These are phyloP conservation scores for Lepas anatifera DNA, from an alignment of 2,888 invertebrate species.

Conservation along the genomic window DNA sequence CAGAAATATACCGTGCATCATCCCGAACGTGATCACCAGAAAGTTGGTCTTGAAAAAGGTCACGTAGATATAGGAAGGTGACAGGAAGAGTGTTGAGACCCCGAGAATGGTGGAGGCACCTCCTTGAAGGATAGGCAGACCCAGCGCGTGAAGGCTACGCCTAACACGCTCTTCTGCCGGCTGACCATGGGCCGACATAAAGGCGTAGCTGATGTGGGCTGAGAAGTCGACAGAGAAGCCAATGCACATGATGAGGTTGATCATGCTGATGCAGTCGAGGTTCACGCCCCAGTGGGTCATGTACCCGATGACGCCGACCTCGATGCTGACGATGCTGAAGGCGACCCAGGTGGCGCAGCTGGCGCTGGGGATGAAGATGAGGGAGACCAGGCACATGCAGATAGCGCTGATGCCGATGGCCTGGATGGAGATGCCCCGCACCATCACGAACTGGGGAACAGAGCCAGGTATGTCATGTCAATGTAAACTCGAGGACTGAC, in stretches of 20 bases:
- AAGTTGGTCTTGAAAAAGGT: slow-evolving; percentile 97
- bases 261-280: slow-evolving; percentile 90
- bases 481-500: too few species aligned
- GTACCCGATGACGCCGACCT: slow-evolving; percentile 85
- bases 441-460: slow-evolving; percentile 59
- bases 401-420: slow-evolving; percentile 78
- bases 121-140: slow-evolving; percentile 56
- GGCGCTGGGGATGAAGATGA: slow-evolving; percentile 84
- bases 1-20: slow-evolving; percentile 81
- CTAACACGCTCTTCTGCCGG: slow-evolving; percentile 27
- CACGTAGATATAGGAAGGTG: slow-evolving; percentile 85
- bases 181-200: slow-evolving; percentile 30
- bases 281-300: slow-evolving; percentile 94
- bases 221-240: slow-evolving; percentile 33
- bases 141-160: slow-evolving; percentile 35
- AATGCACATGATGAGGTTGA: slow-evolving; percentile 92
- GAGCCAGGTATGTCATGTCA: too few species aligned
- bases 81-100: slow-evolving; percentile 67
- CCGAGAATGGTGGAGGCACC: slow-evolving; percentile 83
- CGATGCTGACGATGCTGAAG: slow-evolving; percentile 85
- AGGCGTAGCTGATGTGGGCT: slow-evolving; percentile 38
- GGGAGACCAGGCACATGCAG: slow-evolving; percentile 87
- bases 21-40: slow-evolving; percentile 84
- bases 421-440: slow-evolving; percentile 74
- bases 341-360: slow-evolving; percentile 90